These are phyloP conservation scores for Lithosia quadra DNA, from an alignment of 2,888 invertebrate species.

Conservation along the genomic window DNA sequence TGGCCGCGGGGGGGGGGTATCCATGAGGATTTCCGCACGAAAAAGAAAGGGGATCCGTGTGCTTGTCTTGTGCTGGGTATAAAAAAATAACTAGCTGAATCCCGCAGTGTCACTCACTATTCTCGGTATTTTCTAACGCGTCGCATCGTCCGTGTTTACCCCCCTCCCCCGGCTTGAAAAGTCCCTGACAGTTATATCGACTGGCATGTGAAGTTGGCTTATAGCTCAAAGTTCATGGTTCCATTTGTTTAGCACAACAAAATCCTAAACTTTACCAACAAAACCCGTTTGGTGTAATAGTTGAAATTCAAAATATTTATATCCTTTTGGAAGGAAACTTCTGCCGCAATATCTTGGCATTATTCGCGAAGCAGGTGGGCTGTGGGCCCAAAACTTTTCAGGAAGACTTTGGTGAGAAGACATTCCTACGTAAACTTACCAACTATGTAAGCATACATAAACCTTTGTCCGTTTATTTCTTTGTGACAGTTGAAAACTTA, in stretches of 20 bases:
- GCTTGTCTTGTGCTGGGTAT: no score
- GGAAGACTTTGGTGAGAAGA: neutral
- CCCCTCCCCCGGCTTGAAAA: neutral
- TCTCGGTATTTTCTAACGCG: no score
- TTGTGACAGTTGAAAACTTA: constrained; percentile 2
- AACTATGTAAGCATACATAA: neutral
- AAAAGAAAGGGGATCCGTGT: no score
- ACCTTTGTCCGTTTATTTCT: neutral
- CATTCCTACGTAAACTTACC: neutral
- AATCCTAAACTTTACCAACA: neutral
- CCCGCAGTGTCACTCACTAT: no score
- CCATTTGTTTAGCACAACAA: neutral
- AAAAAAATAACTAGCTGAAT: no score
- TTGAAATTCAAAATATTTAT: neutral
- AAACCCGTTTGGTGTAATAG: neutral
- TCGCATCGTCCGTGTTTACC: no score
- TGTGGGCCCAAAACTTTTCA: neutral
- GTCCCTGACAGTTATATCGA: neutral
- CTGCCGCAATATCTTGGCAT: neutral
- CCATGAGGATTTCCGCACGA: no score
- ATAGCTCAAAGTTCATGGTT: neutral
- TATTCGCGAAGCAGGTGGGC: neutral
- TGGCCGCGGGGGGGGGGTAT: no score
- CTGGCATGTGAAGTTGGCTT: no score
- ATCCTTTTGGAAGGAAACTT: neutral